Conservation (phyloP, 2,797 vertebrate genomes). For the Numenius phaeopus region DNA sequence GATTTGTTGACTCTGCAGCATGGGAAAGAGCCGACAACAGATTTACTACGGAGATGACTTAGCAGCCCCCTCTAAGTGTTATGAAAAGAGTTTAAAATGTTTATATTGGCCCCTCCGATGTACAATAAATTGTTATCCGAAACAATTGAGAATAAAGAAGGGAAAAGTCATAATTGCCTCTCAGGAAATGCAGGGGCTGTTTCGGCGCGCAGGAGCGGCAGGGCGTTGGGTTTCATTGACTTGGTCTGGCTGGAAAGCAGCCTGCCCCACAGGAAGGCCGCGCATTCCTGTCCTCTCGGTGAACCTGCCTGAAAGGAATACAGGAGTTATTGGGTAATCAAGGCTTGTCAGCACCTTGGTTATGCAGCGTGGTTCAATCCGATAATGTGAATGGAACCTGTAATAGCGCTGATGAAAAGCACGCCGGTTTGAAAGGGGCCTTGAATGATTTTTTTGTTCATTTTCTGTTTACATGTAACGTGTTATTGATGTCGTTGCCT, state of each 20-base stretch:
- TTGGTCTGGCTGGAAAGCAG: slow-evolving; percentile 80
- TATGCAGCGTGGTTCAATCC: slow-evolving; percentile 90
- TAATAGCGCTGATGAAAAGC: slow-evolving; percentile 93
- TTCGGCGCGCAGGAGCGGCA: slow-evolving; percentile 70
- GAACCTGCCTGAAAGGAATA: slow-evolving; percentile 95
- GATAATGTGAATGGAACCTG: slow-evolving; percentile 91
- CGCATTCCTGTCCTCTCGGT: slow-evolving; percentile 94
- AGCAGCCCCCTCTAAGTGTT: slow-evolving; percentile 60
- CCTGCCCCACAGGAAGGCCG: slow-evolving; percentile 91
- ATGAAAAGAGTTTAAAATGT: slow-evolving; percentile 71
- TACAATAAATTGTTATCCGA: slow-evolving; percentile 78
- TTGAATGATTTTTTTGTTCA: slow-evolving; percentile 87
- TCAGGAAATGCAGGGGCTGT: slow-evolving; percentile 76
- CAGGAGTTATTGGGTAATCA: slow-evolving; percentile 98
- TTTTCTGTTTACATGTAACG: slow-evolving; percentile 87
- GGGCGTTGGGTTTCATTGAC: slow-evolving; percentile 84
- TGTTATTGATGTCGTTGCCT: slow-evolving; percentile 87
- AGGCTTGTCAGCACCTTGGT: slow-evolving; percentile 93
- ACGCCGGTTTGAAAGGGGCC: slow-evolving; percentile 86
- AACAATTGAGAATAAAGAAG: slow-evolving; percentile 75
- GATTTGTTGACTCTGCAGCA: slow-evolving; percentile 72
- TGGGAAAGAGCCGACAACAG: slow-evolving; percentile 72
- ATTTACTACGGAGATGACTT: slow-evolving; percentile 74
- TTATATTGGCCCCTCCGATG: slow-evolving; percentile 65
- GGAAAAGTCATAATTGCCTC: slow-evolving; percentile 76